A percentile compares a stretch with the other conserved stretches of the same genome.
Conservation (phyloP, 2,797 vertebrate species). For the Sandelia bainsii region DNA sequence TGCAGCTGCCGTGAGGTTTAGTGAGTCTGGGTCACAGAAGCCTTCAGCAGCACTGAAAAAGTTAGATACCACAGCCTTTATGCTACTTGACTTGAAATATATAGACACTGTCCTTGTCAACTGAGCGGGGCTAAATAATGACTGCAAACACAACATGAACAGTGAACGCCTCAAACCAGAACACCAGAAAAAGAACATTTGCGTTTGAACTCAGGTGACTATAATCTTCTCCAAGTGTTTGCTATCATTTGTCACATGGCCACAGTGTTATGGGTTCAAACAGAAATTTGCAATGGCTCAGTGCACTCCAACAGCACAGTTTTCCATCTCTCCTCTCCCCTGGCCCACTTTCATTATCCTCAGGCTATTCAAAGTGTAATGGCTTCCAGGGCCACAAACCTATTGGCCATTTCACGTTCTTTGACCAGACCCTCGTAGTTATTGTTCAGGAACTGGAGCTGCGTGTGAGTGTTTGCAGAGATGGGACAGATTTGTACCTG, state of each 20-base stretch:
- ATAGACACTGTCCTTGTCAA: conserved; percentile 35
- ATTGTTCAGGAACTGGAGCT: conserved; percentile 66
- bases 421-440: conserved; percentile 52
- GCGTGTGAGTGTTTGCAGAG: conserved; percentile 45
- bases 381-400: conserved; percentile 70
- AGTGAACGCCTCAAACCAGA: conserved; percentile 14
- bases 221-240: conserved; percentile 73
- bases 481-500: conserved; percentile 13
- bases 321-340: conserved; percentile 70
- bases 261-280: conserved; percentile 82
- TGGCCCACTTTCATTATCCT: conserved; percentile 77
- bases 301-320: conserved; percentile 75
- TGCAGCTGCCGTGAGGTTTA: too few species aligned
- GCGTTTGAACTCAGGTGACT: conserved; percentile 47
- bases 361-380: conserved; percentile 81
- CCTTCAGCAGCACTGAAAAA: too few species aligned
- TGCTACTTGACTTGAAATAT: conserved; percentile 37
- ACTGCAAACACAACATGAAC: conserved; percentile 37
- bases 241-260: conserved; percentile 80
- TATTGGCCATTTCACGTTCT: conserved; percentile 74
- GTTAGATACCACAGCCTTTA: neutral
- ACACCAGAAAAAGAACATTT: neutral
- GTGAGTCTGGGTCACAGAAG: too few species aligned
- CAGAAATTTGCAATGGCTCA: conserved; percentile 79
- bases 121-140: conserved; percentile 18